Evolutionary conservation across 2,888 invertebrate genomes (phyloP).

Genomic region (Cordilura impudica): DNA sequence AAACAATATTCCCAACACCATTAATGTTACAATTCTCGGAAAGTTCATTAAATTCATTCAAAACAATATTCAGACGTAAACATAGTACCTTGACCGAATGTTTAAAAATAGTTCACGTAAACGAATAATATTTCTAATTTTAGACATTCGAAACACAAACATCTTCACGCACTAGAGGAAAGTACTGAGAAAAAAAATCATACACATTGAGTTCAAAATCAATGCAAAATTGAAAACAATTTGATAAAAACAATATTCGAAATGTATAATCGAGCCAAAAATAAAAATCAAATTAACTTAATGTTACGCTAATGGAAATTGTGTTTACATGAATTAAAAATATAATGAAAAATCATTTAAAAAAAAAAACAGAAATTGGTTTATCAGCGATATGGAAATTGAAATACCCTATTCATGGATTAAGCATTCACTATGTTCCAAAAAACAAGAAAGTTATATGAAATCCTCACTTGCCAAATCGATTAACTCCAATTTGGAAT

Average conservation of each 20-base stretch:
- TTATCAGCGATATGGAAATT: no score
- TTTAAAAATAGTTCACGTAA: conserved; percentile 27
- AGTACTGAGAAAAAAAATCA: background rate
- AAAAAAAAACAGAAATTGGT: background rate
- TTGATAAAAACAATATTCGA: background rate
- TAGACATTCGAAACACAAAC: conserved; percentile 13
- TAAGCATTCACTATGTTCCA: no score
- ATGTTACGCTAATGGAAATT: background rate
- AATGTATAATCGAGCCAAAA: conserved; percentile 13
- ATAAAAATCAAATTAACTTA: conserved; percentile 9
- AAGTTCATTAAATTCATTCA: background rate
- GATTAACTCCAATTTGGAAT: no score
- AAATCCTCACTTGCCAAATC: no score
- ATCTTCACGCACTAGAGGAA: background rate
- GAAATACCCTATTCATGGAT: no score
- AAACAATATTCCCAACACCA: no score
- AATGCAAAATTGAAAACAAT: conserved; percentile 20
- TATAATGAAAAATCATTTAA: background rate
- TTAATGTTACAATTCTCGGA: no score
- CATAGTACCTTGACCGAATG: conserved; percentile 29
- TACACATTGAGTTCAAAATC: conserved; percentile 42
- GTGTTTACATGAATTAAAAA: background rate
- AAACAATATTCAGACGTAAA: background rate
- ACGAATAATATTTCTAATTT: conserved; percentile 25
- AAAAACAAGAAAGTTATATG: no score